phyloP scores from a whole-genome alignment of 2,888 invertebrate species.

The Papilio elwesi region DNA sequence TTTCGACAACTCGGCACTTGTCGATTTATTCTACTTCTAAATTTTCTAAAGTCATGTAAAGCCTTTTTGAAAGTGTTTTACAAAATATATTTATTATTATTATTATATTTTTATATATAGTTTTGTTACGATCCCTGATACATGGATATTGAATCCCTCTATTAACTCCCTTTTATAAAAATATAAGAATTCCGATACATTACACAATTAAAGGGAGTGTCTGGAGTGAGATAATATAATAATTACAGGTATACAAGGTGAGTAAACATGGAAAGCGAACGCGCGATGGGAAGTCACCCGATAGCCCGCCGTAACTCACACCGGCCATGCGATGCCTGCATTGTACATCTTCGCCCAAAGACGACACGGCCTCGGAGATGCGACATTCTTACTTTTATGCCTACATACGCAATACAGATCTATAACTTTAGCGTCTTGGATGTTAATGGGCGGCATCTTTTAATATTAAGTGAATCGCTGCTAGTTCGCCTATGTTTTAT shows the following conservation, averaged over 20 bases:
- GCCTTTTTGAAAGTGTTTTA: no score
- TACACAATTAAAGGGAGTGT: constrained; percentile 21
- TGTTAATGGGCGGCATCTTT: no score
- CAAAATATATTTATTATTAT: no score
- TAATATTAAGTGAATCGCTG: no score
- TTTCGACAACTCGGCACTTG: no score
- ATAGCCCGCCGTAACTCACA: constrained; percentile 72
- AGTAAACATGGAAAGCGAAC: constrained; percentile 54
- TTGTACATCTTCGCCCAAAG: constrained; percentile 61
- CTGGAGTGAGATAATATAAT: constrained; percentile 49
- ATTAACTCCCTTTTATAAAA: not conserved
- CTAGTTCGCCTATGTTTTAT: not conserved
- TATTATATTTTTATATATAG: no score
- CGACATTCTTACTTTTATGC: constrained; percentile 1
- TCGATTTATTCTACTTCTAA: no score
- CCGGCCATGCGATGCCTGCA: constrained; percentile 66
- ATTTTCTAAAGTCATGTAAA: no score
- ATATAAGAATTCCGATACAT: not conserved
- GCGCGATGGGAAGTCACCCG: constrained; percentile 62
- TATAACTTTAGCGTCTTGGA: not conserved
- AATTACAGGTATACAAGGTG: constrained; percentile 47
- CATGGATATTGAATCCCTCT: no score
- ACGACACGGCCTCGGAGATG: constrained; percentile 42
- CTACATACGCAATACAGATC: not conserved
- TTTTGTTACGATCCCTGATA: no score